A percentile compares a stretch with the other conserved stretches of the same genome.
These are phyloP conservation scores for Porites cylindrica DNA, from an alignment of 92 coral and sea anemone species.

Conservation along the genomic window DNA sequence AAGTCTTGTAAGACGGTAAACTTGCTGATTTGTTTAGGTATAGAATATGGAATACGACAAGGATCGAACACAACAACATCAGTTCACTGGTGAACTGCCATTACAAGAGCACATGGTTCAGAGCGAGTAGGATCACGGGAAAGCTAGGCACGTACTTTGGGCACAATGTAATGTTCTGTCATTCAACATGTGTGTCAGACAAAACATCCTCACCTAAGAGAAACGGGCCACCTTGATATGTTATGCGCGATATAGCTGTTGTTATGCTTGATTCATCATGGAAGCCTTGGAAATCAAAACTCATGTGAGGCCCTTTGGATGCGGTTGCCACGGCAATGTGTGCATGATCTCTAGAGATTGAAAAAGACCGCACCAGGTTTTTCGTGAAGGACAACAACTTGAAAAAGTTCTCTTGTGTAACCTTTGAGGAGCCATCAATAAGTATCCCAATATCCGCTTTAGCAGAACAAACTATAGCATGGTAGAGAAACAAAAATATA, in stretches of 20 bases:
- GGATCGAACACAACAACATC: too few relatives aligned
- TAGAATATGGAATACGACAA: too few relatives aligned
- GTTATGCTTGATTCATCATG: conserved; percentile 56
- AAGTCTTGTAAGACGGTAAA: too few relatives aligned
- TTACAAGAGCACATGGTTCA: too few relatives aligned
- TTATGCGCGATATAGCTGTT: conserved; percentile 67
- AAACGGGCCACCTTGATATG: conserved; percentile 62
- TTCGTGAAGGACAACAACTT: conserved; percentile 62
- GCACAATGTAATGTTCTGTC: background rate
- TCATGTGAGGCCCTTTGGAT: conserved; percentile 66
- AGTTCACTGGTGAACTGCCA: too few relatives aligned
- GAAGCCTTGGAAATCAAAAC: conserved; percentile 75
- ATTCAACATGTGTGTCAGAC: background rate
- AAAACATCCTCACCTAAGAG: conserved; percentile 50
- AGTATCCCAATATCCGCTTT: conserved; percentile 83
- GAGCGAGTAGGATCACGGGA: too few relatives aligned
- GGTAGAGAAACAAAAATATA: background rate
- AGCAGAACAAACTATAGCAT: conserved; percentile 60
- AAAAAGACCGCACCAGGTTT: conserved; percentile 68
- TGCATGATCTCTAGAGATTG: conserved; percentile 61
- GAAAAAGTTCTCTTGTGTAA: conserved; percentile 51
- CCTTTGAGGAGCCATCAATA: conserved; percentile 74
- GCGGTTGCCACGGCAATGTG: conserved; percentile 81
- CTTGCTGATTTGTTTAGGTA: too few relatives aligned
- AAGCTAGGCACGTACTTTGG: too few relatives aligned